phyloP scores from a whole-genome alignment of 2,113 vertebrate genomes.

The Oxyruncus cristatus region DNA sequence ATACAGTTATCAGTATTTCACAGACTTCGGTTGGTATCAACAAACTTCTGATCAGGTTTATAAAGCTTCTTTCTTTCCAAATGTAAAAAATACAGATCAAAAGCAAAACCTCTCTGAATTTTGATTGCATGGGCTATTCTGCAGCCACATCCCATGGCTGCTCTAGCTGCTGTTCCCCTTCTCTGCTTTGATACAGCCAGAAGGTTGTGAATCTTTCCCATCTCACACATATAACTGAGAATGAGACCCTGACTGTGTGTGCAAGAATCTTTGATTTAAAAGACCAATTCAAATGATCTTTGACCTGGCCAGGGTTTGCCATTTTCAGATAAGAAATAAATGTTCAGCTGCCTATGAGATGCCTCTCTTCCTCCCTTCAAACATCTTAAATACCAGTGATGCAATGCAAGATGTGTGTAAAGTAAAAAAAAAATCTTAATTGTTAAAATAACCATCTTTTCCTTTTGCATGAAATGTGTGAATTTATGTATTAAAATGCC shows the following conservation, averaged over 20 bases:
- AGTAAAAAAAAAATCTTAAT: background rate
- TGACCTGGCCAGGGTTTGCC: background rate
- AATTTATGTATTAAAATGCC: background rate
- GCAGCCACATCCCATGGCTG: background rate
- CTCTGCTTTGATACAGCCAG: background rate
- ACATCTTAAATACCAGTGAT: fast-evolving
- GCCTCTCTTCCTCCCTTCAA: background rate
- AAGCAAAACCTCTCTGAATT: background rate
- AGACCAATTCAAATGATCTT: background rate
- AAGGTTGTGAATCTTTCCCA: background rate
- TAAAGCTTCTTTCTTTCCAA: background rate
- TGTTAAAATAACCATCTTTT: background rate
- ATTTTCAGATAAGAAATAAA: background rate
- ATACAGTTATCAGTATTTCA: background rate
- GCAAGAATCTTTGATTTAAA: background rate
- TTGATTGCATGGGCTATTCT: background rate
- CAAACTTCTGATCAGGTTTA: background rate
- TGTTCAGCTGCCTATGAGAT: background rate
- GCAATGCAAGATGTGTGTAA: background rate
- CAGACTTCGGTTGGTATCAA: background rate
- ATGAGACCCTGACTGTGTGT: background rate
- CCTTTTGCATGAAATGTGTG: background rate
- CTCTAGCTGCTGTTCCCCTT: background rate
- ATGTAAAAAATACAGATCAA: background rate
- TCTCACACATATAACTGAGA: background rate